Percentiles rank a stretch among this genome's conserved stretches.
These are phyloP conservation scores for Phragmatobia fuliginosa DNA, from an alignment of 2,888 invertebrate genomes.

Conservation along the genomic window DNA sequence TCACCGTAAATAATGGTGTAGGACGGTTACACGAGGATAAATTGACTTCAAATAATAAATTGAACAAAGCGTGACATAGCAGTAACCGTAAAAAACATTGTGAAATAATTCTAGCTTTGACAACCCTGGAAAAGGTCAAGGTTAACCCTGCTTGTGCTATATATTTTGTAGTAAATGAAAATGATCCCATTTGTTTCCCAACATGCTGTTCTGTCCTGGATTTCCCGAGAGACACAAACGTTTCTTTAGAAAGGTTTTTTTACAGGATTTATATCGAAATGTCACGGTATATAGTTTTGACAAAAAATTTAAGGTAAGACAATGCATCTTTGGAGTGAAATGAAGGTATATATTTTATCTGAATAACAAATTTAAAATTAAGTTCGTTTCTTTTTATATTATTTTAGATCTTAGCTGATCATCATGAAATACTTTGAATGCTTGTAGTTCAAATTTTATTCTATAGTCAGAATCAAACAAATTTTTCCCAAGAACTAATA, in stretches of 20 bases:
- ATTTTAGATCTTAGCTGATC: too few species aligned
- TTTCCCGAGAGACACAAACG: not conserved
- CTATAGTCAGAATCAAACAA: too few species aligned
- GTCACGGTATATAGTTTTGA: not conserved
- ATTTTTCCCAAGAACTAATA: too few species aligned
- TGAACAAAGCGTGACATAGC: not conserved
- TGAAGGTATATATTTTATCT: not conserved
- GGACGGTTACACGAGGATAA: not conserved
- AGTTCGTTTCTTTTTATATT: not conserved
- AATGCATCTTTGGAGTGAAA: not conserved
- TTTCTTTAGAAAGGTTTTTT: not conserved
- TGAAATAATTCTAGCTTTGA: not conserved
- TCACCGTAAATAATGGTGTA: not conserved
- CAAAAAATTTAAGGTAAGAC: not conserved
- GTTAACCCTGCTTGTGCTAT: not conserved
- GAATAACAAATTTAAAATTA: not conserved
- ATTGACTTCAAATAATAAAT: not conserved
- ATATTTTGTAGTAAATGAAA: constrained; percentile 1
- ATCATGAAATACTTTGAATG: too few species aligned
- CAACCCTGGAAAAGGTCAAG: not conserved
- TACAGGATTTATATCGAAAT: not conserved
- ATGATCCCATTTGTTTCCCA: not conserved
- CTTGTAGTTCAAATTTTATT: too few species aligned
- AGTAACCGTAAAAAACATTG: not conserved
- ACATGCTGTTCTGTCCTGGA: constrained; percentile 1